Percentiles rank a stretch among this genome's conserved stretches.
phyloP scores from a whole-genome alignment of 1,140 invertebrate species.

The Neuroterus valhalla region DNA sequence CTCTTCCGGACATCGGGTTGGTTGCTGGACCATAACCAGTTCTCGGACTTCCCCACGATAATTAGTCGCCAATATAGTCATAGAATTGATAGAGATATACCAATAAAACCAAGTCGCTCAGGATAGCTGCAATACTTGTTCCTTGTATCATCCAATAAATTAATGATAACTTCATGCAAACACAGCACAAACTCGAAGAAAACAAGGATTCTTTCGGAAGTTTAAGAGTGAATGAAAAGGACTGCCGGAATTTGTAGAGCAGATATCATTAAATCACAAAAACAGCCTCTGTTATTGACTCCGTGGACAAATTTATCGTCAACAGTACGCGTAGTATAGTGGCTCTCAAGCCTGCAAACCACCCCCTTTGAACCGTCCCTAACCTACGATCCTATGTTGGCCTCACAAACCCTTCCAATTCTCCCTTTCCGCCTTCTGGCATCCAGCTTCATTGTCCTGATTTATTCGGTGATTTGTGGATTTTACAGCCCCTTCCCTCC shows the following conservation, averaged over 20 bases:
- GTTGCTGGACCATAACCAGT: slow-evolving; percentile 35
- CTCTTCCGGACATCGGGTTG: slow-evolving; percentile 59
- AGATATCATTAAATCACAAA: slow-evolving; percentile 74
- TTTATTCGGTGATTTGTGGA: slow-evolving; percentile 75
- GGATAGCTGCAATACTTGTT: slow-evolving; percentile 6
- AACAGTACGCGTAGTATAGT: slow-evolving; percentile 62
- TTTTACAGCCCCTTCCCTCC: slow-evolving; percentile 61
- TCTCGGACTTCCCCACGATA: slow-evolving; percentile 6
- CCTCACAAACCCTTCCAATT: slow-evolving; percentile 12
- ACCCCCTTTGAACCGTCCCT: slow-evolving; percentile 50
- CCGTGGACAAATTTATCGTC: slow-evolving; percentile 74
- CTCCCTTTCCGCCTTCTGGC: slow-evolving; percentile 47
- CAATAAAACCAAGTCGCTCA: slow-evolving; percentile 8
- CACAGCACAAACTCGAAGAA: too few species aligned
- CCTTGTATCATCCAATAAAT: background rate
- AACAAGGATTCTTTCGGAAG: slow-evolving; percentile 2
- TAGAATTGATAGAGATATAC: background rate
- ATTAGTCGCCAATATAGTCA: slow-evolving; percentile 24
- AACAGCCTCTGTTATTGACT: slow-evolving; percentile 75
- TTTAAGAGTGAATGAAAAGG: slow-evolving; percentile 49
- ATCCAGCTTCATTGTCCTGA: slow-evolving; percentile 72
- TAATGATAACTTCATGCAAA: too few species aligned
- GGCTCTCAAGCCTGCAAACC: slow-evolving; percentile 48
- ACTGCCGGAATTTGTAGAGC: slow-evolving; percentile 47
- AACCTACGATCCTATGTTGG: slow-evolving; percentile 44